Evolutionary conservation across 2,888 invertebrate genomes (phyloP).

Genomic region (Augochlorella aurata): DNA sequence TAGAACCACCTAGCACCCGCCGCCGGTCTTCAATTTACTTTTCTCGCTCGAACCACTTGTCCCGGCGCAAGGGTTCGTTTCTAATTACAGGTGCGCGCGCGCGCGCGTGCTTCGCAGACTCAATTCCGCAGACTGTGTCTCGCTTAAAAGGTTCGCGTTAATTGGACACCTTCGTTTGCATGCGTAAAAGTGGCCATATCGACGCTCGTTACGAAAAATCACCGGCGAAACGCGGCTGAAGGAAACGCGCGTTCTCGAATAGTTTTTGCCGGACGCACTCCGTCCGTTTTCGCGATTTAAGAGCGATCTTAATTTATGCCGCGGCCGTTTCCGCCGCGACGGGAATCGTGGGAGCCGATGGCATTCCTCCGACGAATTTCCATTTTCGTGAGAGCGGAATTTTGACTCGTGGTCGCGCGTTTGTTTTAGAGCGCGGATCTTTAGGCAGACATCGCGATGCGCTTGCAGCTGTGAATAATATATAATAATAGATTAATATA

Average conservation of each 20-base stretch:
- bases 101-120: conserved; percentile 10
- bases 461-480: too few relatives aligned
- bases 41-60: conserved; percentile 41
- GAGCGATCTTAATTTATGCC: too few relatives aligned
- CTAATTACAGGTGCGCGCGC: conserved; percentile 54
- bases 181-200: conserved; percentile 30
- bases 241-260: neutral
- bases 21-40: conserved; percentile 48
- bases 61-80: conserved; percentile 40
- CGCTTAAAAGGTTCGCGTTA: conserved; percentile 62
- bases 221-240: conserved; percentile 6
- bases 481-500: too few relatives aligned
- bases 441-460: too few relatives aligned
- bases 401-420: too few relatives aligned
- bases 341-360: too few relatives aligned
- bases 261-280: neutral
- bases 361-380: too few relatives aligned
- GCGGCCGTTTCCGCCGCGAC: too few relatives aligned
- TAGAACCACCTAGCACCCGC: neutral
- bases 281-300: neutral
- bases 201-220: conserved; percentile 14
- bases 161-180: conserved; percentile 49
- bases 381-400: too few relatives aligned
- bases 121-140: conserved; percentile 42
- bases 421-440: too few relatives aligned